A percentile compares a stretch with the other conserved stretches of the same genome.
These are phyloP conservation scores for Caenorhabditis sp. DNA, from an alignment of 2,888 invertebrate species.

Conservation along the genomic window DNA sequence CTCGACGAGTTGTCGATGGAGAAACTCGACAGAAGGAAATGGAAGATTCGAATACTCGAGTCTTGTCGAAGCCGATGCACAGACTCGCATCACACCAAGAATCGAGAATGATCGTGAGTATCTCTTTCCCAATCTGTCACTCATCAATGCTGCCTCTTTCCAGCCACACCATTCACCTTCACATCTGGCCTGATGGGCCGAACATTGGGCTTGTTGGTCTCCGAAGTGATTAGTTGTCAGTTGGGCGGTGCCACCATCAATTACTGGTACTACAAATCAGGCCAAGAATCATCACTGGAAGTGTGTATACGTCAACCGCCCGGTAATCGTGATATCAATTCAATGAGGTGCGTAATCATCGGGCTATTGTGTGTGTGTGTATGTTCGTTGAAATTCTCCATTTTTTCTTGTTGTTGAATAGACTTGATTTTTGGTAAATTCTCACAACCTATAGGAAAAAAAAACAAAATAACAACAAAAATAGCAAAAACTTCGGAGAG, in stretches of 20 bases:
- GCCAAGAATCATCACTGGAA: conserved; percentile 52
- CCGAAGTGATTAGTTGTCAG: conserved; percentile 64
- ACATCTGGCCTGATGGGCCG: conserved; percentile 55
- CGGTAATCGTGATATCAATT: conserved; percentile 49
- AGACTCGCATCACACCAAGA: conserved; percentile 22
- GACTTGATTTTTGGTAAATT: not conserved
- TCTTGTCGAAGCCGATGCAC: conserved; percentile 24
- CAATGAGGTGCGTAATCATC: conserved; percentile 34
- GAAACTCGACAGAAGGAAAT: conserved; percentile 55
- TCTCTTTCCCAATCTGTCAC: not conserved
- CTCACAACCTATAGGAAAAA: not conserved
- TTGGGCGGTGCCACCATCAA: conserved; percentile 58
- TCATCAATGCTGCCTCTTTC: not conserved
- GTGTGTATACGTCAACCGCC: conserved; percentile 65
- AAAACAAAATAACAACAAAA: not conserved
- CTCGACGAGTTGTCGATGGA: conserved; percentile 57
- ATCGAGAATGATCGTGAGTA: conserved; percentile 32
- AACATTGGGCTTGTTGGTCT: conserved; percentile 54
- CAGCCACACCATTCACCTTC: conserved; percentile 56
- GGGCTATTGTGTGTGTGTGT: no score
- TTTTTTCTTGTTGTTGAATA: not conserved
- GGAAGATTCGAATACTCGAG: conserved; percentile 22
- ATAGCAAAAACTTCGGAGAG: no score
- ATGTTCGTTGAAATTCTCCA: no score
- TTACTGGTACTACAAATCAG: conserved; percentile 68